Evolutionary conservation across 2,888 invertebrate species (phyloP), one percentile per base, ranked within the genome.

Genomic region (Drosophila falleni): DNA sequence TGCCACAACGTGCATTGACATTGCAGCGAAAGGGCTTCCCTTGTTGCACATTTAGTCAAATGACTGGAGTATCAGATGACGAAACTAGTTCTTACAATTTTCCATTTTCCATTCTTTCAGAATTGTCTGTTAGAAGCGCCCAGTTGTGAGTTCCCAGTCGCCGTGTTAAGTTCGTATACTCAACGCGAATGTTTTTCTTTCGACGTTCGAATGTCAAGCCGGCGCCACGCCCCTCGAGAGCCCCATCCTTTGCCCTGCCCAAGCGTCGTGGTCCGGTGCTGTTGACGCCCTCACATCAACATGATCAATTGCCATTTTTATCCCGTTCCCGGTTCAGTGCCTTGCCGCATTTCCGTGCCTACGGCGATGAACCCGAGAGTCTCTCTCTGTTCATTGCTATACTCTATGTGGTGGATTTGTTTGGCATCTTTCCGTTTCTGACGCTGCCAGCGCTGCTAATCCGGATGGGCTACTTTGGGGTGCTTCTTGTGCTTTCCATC

Each of bases 401-500:
- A 13, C 93, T 97, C 42, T 97, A 97, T 91, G 95, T 97, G 29
- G 94, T 97, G 16, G 97, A 97, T 91, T 94, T 97, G 49, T 97
- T 97, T 89, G 97, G 97, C 44, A 96, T 97, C 0, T 97, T 97
- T 89, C 97, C 97, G 0, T 95, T 97, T 2, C 94, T 97, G 13
- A 95, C 96, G 0, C 91, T 97, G 63, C 97, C 97, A 0, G 95
- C 95, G 78, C 94, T 96, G 29, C 94, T 97, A 23, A 95, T 96
- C 49, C 94, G 95, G 78, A 96, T 97, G 90, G 97, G 97, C 54
- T 93, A 95, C 78, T 94, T 95, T 75, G 97, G 96, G 0, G 93
- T 96, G 33, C 94, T 96, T 0, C 86, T 97, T 71, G 95, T 96
- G 44, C 74, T 95, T 33, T 88, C 94, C 3, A 95, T 97, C 46